phyloP scores from a whole-genome alignment of 2,888 invertebrate genomes.

The Notodonta ziczac region DNA sequence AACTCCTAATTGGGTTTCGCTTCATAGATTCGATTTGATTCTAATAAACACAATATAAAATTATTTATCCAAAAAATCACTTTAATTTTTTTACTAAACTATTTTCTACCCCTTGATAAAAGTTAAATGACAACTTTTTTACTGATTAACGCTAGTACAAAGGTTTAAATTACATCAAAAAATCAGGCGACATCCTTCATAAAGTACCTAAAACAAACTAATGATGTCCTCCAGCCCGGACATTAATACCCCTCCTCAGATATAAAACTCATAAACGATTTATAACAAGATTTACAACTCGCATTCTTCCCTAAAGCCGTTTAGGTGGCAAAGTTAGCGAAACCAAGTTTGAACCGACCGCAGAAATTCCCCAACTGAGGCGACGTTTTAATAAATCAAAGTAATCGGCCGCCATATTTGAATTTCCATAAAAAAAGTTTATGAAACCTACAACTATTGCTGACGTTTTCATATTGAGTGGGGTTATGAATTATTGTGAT shows the following conservation, averaged over 20 bases:
- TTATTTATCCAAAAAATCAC: too few species aligned
- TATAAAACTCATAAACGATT: conserved; percentile 9
- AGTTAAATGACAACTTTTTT: too few species aligned
- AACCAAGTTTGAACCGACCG: conserved; percentile 28
- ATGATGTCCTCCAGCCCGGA: background rate
- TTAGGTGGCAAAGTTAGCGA: conserved; percentile 36
- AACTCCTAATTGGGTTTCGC: too few species aligned
- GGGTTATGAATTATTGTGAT: background rate
- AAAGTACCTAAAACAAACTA: background rate
- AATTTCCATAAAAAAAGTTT: conserved; percentile 38
- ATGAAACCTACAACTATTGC: conserved; percentile 23
- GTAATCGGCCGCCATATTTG: conserved; percentile 30
- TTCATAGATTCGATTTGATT: too few species aligned
- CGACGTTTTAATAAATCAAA: conserved; percentile 40
- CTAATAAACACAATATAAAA: too few species aligned
- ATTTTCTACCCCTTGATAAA: too few species aligned
- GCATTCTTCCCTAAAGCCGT: conserved; percentile 30
- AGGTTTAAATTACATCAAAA: background rate
- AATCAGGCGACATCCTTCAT: background rate
- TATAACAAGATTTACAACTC: conserved; percentile 29
- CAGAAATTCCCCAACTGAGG: conserved; percentile 26
- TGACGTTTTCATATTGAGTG: conserved; percentile 19
- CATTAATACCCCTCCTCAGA: conserved; percentile 4
- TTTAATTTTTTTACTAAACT: too few species aligned
- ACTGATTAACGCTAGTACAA: too few species aligned